Conservation (phyloP, 1,140 invertebrate genomes). For the Macrotrachela quadricornifera region DNA sequence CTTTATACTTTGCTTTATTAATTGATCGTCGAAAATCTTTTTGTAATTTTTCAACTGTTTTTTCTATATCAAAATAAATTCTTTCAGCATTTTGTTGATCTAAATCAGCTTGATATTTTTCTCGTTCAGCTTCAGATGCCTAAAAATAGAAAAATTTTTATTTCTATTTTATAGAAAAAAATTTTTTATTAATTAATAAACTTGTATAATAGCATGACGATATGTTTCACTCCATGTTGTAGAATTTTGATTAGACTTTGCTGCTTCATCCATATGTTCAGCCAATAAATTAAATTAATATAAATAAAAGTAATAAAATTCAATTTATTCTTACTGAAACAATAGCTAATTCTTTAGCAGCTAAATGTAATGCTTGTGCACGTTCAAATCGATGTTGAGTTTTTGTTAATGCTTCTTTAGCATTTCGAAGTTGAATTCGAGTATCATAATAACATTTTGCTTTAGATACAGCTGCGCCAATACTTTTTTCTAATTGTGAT, state of each 20-base stretch:
- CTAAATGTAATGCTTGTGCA: slow-evolving; percentile 40
- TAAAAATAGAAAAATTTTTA: slow-evolving; percentile 11
- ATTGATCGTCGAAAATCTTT: background rate
- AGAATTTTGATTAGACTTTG: too few species aligned
- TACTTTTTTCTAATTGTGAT: background rate
- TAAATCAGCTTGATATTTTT: background rate
- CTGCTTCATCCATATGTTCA: too few species aligned
- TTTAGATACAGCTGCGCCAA: slow-evolving; percentile 32
- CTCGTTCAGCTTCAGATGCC: background rate
- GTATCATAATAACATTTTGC: slow-evolving; percentile 39
- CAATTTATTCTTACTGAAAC: background rate
- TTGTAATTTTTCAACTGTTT: background rate
- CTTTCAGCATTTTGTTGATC: slow-evolving; percentile 4
- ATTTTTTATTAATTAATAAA: background rate
- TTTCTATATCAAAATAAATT: background rate
- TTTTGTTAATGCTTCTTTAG: slow-evolving; percentile 37
- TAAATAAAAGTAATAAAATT: too few species aligned
- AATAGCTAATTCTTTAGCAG: slow-evolving; percentile 37
- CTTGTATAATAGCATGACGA: too few species aligned
- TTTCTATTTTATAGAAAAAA: background rate
- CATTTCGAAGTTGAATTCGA: slow-evolving; percentile 45
- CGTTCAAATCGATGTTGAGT: slow-evolving; percentile 38
- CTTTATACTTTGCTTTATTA: slow-evolving; percentile 6
- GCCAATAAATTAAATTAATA: background rate
- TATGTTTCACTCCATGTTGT: too few species aligned